Percentiles rank a stretch among this genome's conserved stretches.
Conservation (phyloP, 2,797 vertebrate genomes). For the Halcyon chelicuti region DNA sequence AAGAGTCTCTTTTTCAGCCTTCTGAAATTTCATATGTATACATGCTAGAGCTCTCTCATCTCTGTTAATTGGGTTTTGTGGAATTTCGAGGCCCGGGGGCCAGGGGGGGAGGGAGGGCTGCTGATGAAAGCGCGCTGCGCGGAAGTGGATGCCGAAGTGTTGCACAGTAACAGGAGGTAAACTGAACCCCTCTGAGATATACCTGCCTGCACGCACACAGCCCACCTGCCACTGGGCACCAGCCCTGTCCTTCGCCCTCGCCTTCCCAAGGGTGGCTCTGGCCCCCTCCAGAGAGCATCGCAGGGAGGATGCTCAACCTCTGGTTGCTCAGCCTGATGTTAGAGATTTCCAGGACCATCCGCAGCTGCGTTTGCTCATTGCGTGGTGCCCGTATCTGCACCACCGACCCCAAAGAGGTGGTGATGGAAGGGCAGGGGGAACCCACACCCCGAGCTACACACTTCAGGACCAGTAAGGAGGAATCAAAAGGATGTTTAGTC, state of each 20-base stretch:
- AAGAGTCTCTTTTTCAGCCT: slow-evolving; percentile 68
- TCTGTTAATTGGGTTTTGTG: slow-evolving; percentile 88
- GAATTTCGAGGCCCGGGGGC: slow-evolving; percentile 84
- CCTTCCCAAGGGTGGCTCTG: not conserved
- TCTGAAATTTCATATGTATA: slow-evolving; percentile 76
- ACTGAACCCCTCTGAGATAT: not conserved
- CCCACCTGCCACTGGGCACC: not conserved
- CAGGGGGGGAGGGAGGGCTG: slow-evolving; percentile 79
- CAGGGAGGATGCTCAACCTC: not conserved
- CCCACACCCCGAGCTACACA: not conserved
- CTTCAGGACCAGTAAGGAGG: not conserved
- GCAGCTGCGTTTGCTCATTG: not conserved
- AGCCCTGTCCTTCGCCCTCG: not conserved
- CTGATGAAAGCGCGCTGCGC: slow-evolving; percentile 10
- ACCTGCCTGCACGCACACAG: not conserved
- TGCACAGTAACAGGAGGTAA: not conserved
- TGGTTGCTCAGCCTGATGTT: fast-evolving
- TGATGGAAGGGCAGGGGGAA: not conserved
- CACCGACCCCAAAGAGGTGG: not conserved
- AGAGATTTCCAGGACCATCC: not conserved
- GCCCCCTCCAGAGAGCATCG: fast-evolving
- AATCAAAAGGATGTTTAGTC: not conserved
- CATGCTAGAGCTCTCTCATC: slow-evolving; percentile 77
- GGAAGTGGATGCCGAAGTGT: slow-evolving; percentile 30
- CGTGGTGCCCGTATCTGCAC: fast-evolving